Conservation (phyloP, 2,888 invertebrate genomes). For the Agriopis marginaria region DNA sequence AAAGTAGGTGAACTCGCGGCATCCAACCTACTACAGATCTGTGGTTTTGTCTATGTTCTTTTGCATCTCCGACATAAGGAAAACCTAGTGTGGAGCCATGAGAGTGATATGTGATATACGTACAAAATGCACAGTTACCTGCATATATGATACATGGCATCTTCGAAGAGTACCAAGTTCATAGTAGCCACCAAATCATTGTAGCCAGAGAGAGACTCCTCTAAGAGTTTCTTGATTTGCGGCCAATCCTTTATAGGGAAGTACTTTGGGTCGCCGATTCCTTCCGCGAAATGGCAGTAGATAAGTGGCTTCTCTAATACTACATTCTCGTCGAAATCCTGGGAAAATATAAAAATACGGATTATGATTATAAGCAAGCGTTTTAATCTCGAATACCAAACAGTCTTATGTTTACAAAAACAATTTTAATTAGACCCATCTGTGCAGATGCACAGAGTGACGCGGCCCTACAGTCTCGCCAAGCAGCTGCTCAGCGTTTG, state of each 20-base stretch:
- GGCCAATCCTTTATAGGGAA: slow-evolving; percentile 91
- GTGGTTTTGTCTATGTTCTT: no score
- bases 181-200: slow-evolving; percentile 96
- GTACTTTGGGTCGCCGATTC: slow-evolving; percentile 96
- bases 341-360: slow-evolving; percentile 26
- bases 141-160: slow-evolving; percentile 97
- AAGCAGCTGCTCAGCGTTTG: no score
- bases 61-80: no score
- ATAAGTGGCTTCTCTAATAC: slow-evolving; percentile 93
- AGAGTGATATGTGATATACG: background rate
- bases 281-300: slow-evolving; percentile 96
- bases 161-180: slow-evolving; percentile 97
- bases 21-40: no score
- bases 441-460: no score
- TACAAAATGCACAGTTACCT: slow-evolving; percentile 75
- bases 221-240: slow-evolving; percentile 89
- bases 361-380: no score
- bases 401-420: no score
- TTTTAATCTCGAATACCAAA: no score
- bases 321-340: slow-evolving; percentile 91
- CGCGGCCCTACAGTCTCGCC: no score
- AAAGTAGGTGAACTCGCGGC: no score
- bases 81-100: no score
- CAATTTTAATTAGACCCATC: no score
- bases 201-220: slow-evolving; percentile 93